Evolutionary conservation across 1,140 invertebrate species (phyloP), one percentile per base, ranked within the genome.

Genomic region (Leptopilina boulardi): DNA sequence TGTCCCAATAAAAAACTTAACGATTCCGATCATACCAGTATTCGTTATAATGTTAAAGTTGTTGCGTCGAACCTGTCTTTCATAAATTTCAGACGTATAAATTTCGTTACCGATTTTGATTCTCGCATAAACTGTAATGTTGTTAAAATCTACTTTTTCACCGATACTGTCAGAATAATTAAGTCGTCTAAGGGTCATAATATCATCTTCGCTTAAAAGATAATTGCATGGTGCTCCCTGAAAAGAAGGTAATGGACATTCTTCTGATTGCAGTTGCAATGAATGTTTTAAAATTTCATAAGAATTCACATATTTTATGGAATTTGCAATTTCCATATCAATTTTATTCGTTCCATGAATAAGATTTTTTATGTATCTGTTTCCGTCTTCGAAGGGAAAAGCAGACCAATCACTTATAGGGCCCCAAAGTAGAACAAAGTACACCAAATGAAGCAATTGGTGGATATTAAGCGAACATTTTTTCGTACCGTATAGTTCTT

Each of bases 321-420:
- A n/a, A n/a, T n/a, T n/a, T n/a, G n/a, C n/a, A n/a, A n/a, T n/a
- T n/a, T n/a, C n/a, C n/a, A n/a, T n/a, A n/a, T n/a, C n/a, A n/a
- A n/a, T n/a, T n/a, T n/a, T n/a, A n/a, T n/a, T n/a, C n/a, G n/a
- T n/a, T n/a, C n/a, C n/a, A n/a, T n/a, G n/a, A n/a, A n/a, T n/a
- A n/a, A 80, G 51, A 41, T 73, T 70, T n/a, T 38, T 74, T 23
- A 56, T 47, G 34, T 73, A 70, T 5, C 76, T 73, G 18, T 75
- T 80, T 15, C 19, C 41, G 66, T 77, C 70, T 70, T 80, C 74
- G 56, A 80, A 80, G 13, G 70, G 9, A 70, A 77, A 80, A n/a
- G 74, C 19, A 18, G 79, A 75, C 76, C 71, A 77, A 11, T 18
- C 42, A 51, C 70, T 72, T 10, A 76, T 41, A 13, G 78, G 78